Conservation (phyloP, 1,140 invertebrate genomes). For the Brachionus koreanus region DNA sequence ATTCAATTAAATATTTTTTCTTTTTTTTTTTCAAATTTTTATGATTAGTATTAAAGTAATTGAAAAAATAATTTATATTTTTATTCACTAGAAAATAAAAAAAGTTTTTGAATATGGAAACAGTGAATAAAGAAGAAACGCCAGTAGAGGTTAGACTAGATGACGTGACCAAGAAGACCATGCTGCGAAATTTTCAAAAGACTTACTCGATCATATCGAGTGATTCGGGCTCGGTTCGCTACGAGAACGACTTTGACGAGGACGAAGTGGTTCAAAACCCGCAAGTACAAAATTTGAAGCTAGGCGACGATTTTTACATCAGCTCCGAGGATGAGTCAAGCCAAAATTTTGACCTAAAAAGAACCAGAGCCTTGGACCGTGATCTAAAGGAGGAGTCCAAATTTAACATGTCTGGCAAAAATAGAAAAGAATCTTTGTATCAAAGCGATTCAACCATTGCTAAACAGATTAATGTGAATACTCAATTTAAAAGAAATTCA, state of each 20-base stretch:
- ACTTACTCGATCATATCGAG: neutral
- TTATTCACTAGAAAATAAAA: neutral
- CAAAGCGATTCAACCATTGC: neutral
- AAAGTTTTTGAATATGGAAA: neutral
- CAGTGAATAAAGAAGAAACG: neutral
- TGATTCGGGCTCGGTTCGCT: neutral
- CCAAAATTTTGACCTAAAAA: neutral
- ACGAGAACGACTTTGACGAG: neutral
- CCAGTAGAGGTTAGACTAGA: neutral
- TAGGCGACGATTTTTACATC: constrained; percentile 21
- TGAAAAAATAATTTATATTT: neutral
- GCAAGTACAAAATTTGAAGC: neutral
- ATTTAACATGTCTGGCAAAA: constrained; percentile 13
- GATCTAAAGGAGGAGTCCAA: constrained; percentile 15
- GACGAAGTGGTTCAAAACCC: neutral
- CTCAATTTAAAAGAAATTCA: neutral
- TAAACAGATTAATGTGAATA: neutral
- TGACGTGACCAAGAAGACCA: neutral
- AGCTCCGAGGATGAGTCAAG: constrained; percentile 15
- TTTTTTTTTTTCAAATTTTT: neutral
- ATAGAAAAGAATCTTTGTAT: neutral
- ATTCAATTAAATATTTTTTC: neutral
- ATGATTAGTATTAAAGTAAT: neutral
- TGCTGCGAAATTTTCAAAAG: neutral
- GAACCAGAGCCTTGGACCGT: neutral